phyloP scores from a whole-genome alignment of 1,140 invertebrate genomes.

The Cydia strobilella region DNA sequence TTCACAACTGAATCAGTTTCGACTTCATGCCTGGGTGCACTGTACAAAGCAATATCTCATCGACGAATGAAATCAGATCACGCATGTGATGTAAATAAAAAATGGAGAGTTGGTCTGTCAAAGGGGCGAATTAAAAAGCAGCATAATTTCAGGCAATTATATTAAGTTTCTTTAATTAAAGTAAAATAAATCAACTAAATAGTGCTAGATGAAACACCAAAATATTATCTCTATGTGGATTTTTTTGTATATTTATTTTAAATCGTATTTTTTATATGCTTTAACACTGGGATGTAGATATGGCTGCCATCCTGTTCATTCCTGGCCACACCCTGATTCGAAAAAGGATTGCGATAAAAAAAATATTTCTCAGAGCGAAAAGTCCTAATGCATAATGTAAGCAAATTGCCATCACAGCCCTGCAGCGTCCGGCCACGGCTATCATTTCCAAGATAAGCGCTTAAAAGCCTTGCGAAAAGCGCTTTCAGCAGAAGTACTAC shows the following conservation, averaged over 20 bases:
- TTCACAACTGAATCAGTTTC: conserved; percentile 63
- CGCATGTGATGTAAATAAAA: conserved; percentile 26
- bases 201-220: too few species aligned
- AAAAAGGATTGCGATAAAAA: conserved; percentile 43
- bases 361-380: conserved; percentile 44
- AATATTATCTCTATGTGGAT: too few species aligned
- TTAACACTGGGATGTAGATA: too few species aligned
- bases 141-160: neutral
- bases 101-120: neutral
- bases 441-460: conserved; percentile 78
- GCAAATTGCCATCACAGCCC: conserved; percentile 77
- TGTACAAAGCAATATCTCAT: conserved; percentile 51
- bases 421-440: conserved; percentile 73
- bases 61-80: conserved; percentile 36
- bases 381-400: conserved; percentile 78
- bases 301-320: neutral
- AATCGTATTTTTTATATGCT: too few species aligned
- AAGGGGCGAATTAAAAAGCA: neutral
- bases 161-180: too few species aligned
- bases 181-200: too few species aligned
- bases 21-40: conserved; percentile 62
- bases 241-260: too few species aligned
- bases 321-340: neutral
- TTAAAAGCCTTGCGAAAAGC: conserved; percentile 76
- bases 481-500: conserved; percentile 72